A percentile compares a stretch with the other conserved stretches of the same genome.
Conservation (phyloP, 2,888 invertebrate genomes). For the Molanna angustata region DNA sequence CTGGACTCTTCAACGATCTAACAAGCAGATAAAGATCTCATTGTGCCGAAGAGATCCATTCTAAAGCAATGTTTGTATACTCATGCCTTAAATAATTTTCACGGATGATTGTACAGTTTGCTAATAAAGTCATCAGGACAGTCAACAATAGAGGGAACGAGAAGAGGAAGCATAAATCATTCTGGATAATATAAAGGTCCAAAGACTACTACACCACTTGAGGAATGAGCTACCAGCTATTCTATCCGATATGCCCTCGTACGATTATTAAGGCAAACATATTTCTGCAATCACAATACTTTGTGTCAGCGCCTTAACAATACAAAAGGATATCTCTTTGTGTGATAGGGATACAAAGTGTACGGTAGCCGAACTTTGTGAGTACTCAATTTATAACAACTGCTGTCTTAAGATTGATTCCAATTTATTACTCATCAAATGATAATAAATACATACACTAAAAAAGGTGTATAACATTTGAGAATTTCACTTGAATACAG, state of each 20-base stretch:
- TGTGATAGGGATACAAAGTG: conserved; percentile 10
- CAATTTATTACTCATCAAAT: too few species aligned
- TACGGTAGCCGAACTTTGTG: too few species aligned
- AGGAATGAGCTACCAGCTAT: too few species aligned
- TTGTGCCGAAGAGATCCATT: not conserved
- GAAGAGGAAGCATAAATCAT: conserved; percentile 14
- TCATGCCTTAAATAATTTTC: conserved; percentile 20
- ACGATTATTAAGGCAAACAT: conserved; percentile 25
- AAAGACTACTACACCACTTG: conserved; percentile 6
- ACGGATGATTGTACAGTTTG: conserved; percentile 14
- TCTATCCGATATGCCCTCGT: conserved; percentile 9
- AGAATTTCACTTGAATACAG: too few species aligned
- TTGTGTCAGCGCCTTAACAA: conserved; percentile 8
- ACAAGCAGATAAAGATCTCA: too few species aligned
- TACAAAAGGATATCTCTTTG: conserved; percentile 2
- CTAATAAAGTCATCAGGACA: conserved; percentile 19
- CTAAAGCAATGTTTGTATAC: conserved; percentile 11
- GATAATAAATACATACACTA: too few species aligned
- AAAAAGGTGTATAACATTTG: too few species aligned
- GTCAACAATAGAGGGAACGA: conserved; percentile 1
- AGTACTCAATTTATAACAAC: too few species aligned
- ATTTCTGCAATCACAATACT: conserved; percentile 18
- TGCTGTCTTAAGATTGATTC: too few species aligned
- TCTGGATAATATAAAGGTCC: not conserved
- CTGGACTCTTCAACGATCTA: too few species aligned